Evolutionary conservation across 2,888 invertebrate genomes (phyloP).

Genomic region (Drosophila atroscutellata): DNA sequence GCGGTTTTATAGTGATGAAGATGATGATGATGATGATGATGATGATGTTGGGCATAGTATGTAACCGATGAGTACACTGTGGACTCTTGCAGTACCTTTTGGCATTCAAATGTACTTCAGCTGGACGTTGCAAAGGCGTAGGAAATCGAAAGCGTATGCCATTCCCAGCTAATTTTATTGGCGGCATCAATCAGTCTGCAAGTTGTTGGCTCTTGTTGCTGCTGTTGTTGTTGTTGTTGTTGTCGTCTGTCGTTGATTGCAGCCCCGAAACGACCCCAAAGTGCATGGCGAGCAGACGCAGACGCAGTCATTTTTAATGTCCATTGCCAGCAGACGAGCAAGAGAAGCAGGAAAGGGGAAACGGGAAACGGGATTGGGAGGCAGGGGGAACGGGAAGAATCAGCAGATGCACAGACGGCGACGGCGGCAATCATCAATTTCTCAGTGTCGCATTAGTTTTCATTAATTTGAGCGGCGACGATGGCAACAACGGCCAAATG

Average conservation of each 20-base stretch:
- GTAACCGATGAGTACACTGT: neutral
- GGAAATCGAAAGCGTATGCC: slow-evolving; percentile 37
- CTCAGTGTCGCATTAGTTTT: slow-evolving; percentile 82
- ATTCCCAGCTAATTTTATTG: slow-evolving; percentile 71
- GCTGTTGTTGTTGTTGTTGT: slow-evolving; percentile 28
- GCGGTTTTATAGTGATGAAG: neutral
- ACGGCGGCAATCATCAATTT: slow-evolving; percentile 78
- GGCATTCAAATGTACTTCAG: slow-evolving; percentile 27
- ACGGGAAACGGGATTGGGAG: neutral
- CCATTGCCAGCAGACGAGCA: slow-evolving; percentile 50
- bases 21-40: neutral
- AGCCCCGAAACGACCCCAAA: slow-evolving; percentile 75
- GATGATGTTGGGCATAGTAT: neutral
- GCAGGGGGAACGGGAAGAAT: neutral
- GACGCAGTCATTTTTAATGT: slow-evolving; percentile 79
- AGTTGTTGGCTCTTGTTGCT: slow-evolving; percentile 21
- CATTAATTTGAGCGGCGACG: slow-evolving; percentile 78
- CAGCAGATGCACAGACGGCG: slow-evolving; percentile 44
- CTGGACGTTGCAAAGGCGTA: slow-evolving; percentile 12
- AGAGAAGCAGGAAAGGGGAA: neutral
- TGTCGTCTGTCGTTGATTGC: slow-evolving; percentile 58
- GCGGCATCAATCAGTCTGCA: slow-evolving; percentile 75
- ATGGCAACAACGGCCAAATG: slow-evolving; percentile 51
- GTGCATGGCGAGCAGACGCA: slow-evolving; percentile 64
- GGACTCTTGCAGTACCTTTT: slow-evolving; percentile 3